These are phyloP conservation scores for Hyalella azteca DNA, from an alignment of 2,888 invertebrate genomes.

Conservation along the genomic window DNA sequence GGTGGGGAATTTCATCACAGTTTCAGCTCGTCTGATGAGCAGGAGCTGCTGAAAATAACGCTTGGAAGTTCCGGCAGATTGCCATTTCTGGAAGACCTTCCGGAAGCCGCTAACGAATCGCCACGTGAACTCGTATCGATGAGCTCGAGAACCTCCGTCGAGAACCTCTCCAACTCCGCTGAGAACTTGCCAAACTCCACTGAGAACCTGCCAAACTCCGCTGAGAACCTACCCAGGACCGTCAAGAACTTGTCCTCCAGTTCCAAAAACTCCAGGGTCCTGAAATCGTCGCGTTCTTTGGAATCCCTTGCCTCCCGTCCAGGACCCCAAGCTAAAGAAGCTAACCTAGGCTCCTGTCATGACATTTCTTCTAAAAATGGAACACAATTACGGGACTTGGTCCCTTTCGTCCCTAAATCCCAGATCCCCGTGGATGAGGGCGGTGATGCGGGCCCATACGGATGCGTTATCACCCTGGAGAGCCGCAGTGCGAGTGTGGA, in stretches of 20 bases:
- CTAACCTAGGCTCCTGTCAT: too few species aligned
- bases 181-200: too few species aligned
- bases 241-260: background rate
- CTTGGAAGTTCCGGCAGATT: background rate
- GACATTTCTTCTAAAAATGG: too few species aligned
- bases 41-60: background rate
- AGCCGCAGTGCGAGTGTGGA: constrained; percentile 55
- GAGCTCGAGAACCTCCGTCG: too few species aligned
- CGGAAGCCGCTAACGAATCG: background rate
- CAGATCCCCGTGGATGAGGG: background rate
- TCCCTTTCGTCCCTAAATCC: background rate
- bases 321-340: too few species aligned
- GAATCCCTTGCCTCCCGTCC: background rate
- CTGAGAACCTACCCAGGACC: background rate
- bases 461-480: constrained; percentile 57
- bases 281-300: background rate
- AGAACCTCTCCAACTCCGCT: too few species aligned
- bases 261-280: background rate
- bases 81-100: background rate
- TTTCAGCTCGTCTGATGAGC: background rate
- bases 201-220: background rate
- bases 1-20: background rate
- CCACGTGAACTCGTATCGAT: too few species aligned
- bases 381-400: too few species aligned
- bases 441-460: constrained; percentile 43